Evolutionary conservation across 1,140 invertebrate species (phyloP), one percentile per base, ranked within the genome.

Genomic region (Zaprionus taronus): DNA sequence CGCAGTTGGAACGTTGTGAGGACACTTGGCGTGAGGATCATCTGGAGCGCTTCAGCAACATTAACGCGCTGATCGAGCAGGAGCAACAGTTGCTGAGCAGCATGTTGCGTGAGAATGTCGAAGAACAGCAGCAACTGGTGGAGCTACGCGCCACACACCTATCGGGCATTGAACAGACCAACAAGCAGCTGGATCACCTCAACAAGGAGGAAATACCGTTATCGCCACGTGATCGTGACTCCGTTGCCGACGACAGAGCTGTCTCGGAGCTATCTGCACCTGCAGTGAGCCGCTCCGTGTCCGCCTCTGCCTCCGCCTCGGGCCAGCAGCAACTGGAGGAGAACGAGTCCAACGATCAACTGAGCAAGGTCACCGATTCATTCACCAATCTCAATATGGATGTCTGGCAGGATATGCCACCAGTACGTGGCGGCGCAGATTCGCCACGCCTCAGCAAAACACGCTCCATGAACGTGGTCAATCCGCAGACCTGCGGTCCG

Each of bases 61-160:
- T 92, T 4, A 83, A 73, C 24, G 60, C 73, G 53, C 47, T 91
- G 5, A 76, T 92, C 44, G 78, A 80, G 2, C 34, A 72, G 58
- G 91, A 90, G 68, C 73, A 80, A 12, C 58, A 66, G 7, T 24
- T 70, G 34, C 15, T 84, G 17, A 53, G 72, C 15, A 51, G n/a
- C 73, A 89, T 93, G 62, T 38, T 93, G 2, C 70, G 70, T 44
- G 79, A 91, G 64, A 93, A 93, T 53, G 72, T 92, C n/a, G 36
- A 80, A 11, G 83, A 91, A 55, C 93, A 94, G 70, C 80, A 91
- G 63, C 62, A 91, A 4, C 62, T 94, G 11, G 58, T 94, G 1
- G 77, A 91, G 22, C 81, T 94, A 69, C 84, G 93, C 1, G 86
- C 93, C 64, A 83, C 91, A 28, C 92, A 94, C 68, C 49, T 93